Conservation (phyloP, 1,140 invertebrate species). For the Neodiprion virginianus region DNA sequence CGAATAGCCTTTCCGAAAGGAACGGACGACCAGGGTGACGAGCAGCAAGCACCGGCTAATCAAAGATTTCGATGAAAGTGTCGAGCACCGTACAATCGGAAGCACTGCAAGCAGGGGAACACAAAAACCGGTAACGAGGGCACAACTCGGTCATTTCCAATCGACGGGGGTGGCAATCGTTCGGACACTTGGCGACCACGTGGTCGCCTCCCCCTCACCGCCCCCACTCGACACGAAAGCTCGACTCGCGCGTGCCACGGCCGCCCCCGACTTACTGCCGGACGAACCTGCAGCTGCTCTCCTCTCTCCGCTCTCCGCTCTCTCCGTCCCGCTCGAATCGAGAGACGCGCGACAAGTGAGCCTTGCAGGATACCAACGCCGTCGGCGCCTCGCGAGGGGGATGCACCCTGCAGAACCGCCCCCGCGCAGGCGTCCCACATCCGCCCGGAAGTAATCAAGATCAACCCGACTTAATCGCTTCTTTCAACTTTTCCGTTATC, state of each 20-base stretch:
- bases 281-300: constrained; percentile 8
- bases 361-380: constrained; percentile 9
- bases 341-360: constrained; percentile 52
- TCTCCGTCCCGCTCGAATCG: constrained; percentile 40
- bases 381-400: not conserved
- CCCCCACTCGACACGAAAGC: not conserved
- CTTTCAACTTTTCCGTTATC: no score
- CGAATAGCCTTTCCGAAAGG: constrained; percentile 15
- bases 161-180: not conserved
- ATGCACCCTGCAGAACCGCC: not conserved
- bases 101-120: constrained; percentile 5
- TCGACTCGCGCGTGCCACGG: constrained; percentile 1
- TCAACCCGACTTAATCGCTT: no score
- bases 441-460: not conserved
- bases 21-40: constrained; percentile 20
- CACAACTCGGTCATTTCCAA: not conserved
- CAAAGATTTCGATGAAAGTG: constrained; percentile 8
- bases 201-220: not conserved
- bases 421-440: not conserved
- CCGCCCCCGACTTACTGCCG: not conserved
- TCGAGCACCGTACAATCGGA: constrained; percentile 11
- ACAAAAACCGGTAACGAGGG: not conserved
- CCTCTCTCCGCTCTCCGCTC: constrained; percentile 17
- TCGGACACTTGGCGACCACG: not conserved
- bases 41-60: constrained; percentile 22